Conservation (phyloP, 1,140 invertebrate species). For the Drosophila guanche region DNA sequence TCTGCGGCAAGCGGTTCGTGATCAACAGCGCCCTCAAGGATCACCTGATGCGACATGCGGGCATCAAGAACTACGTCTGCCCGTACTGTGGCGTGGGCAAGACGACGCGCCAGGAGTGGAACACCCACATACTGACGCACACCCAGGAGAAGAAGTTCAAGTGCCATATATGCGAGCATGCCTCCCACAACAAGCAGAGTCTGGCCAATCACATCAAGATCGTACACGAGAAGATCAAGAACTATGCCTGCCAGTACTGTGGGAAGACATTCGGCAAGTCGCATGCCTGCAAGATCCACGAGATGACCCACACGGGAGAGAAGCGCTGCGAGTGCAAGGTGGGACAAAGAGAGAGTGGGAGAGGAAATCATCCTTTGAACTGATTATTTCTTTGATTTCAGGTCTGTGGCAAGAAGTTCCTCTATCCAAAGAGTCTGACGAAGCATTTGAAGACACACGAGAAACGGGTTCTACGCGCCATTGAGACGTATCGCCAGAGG, state of each 20-base stretch:
- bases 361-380: background rate
- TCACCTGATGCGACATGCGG: conserved; percentile 78
- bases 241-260: conserved; percentile 79
- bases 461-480: conserved; percentile 74
- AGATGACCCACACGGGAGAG: conserved; percentile 84
- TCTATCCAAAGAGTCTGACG: conserved; percentile 78
- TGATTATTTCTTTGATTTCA: background rate
- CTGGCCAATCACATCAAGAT: conserved; percentile 77
- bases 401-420: conserved; percentile 78
- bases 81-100: conserved; percentile 80
- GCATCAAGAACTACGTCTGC: conserved; percentile 81
- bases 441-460: conserved; percentile 82
- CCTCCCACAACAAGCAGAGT: conserved; percentile 78
- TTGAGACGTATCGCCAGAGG: conserved; percentile 76
- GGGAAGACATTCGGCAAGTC: conserved; percentile 82
- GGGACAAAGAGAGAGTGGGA: background rate
- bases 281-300: conserved; percentile 80
- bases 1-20: conserved; percentile 84
- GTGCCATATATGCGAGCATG: conserved; percentile 76
- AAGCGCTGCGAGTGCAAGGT: conserved; percentile 80
- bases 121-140: conserved; percentile 78
- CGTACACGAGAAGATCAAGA: conserved; percentile 82
- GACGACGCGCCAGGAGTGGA: conserved; percentile 79
- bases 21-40: conserved; percentile 78
- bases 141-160: conserved; percentile 82